phyloP scores from a whole-genome alignment of 2,797 vertebrate genomes.

The Cephalopachus bancanus region DNA sequence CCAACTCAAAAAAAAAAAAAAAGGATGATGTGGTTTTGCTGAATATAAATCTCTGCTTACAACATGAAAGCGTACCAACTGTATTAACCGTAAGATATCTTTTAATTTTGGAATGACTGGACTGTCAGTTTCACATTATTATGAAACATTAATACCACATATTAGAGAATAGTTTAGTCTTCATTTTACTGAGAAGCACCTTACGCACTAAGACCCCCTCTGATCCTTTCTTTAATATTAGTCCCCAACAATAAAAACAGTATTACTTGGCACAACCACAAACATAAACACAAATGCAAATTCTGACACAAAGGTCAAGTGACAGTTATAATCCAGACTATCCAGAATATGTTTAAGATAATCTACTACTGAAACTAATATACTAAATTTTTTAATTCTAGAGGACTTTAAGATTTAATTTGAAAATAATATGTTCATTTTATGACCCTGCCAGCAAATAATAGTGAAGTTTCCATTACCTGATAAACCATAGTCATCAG shows the following conservation, averaged over 20 bases:
- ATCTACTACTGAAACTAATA: background rate
- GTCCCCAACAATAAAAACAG: background rate
- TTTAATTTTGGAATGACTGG: background rate
- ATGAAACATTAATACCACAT: constrained; percentile 1
- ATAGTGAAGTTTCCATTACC: constrained; percentile 61
- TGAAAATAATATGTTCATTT: constrained; percentile 5
- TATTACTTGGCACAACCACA: constrained; percentile 16
- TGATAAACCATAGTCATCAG: constrained; percentile 24
- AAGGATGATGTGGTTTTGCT: background rate
- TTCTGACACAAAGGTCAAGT: background rate
- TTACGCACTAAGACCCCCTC: constrained; percentile 24
- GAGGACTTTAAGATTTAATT: background rate
- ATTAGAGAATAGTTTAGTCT: constrained; percentile 6
- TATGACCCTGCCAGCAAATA: constrained; percentile 44
- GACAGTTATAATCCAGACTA: constrained; percentile 24
- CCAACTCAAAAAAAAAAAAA: too few relatives aligned
- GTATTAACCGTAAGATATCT: background rate
- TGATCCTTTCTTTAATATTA: constrained; percentile 21
- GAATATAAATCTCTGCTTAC: constrained; percentile 14
- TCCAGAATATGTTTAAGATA: constrained; percentile 28
- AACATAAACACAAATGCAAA: constrained; percentile 38
- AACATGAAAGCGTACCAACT: constrained; percentile 15
- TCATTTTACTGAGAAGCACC: constrained; percentile 8
- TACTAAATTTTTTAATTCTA: background rate
- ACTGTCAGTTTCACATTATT: constrained; percentile 36